Base-by-base conservation (phyloP, 2,113 vertebrate species). In the Varanus salvator region DNA sequence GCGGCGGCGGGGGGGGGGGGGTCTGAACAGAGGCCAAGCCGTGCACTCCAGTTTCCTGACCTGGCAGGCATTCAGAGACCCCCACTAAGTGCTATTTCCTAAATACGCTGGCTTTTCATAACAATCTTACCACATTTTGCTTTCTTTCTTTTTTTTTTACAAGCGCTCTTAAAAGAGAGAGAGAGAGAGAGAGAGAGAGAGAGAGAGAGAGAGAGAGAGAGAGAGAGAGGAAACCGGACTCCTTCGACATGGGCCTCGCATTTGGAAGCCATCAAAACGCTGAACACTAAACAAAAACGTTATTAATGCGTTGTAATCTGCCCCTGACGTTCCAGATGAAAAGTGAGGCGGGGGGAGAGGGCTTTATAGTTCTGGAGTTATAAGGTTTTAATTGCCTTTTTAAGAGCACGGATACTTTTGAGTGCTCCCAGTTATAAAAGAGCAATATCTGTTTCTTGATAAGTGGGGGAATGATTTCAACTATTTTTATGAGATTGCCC, bases 201-300 rank as follows among this genome's bases (percentile, higher is more conserved):
- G 23, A 66, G 57, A 38, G 95, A 96, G 97, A 34, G 14, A 7
- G 23, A 27, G 64, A 34, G 60, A 44, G 31, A 50, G 69, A 74
- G 19, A 34, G 44, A 64, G 23, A 66, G 57, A 38, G 95, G 97
- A 97, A 80, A 97, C 97, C 97, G 97, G 97, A 96, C 95, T 97
- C 97, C 95, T 97, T 97, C 97, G 97, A 98, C 97, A 97, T 96
- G 97, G 38, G 97, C 97, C 98, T 97, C 15, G 97, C 97, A 98
- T 98, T 98, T 98, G 98, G 98, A 98, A 98, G 97, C 97, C 98
- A 98, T 98, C 98, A 98, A 98, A 98, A 98, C 97, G 97, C 97
- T 64, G 64, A 98, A 97, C 97, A 98, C 97, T 98, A 99, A 99
- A 99, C 98, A 98, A 98, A 84, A 98, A 97, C 96, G 96, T 97